phyloP scores from a whole-genome alignment of 2,113 vertebrate genomes.

The Falcunculus frontatus region DNA sequence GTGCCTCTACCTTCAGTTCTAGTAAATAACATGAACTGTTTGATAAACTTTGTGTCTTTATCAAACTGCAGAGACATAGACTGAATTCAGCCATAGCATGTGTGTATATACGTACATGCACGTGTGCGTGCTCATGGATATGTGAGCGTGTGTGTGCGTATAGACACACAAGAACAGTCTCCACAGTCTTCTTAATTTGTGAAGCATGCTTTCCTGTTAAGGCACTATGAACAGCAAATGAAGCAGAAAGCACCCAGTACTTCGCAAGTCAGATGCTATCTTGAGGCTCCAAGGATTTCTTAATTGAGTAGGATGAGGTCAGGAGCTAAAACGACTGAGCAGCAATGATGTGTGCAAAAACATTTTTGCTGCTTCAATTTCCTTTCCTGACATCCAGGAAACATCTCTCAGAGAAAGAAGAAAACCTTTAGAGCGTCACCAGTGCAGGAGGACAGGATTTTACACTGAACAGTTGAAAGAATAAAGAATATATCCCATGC shows the following conservation, averaged over 20 bases:
- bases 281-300: conserved; percentile 25
- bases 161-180: not conserved
- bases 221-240: not conserved
- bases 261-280: not conserved
- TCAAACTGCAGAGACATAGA: not conserved
- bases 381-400: not conserved
- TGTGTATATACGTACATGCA: accelerated
- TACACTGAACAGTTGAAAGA: not conserved
- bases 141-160: accelerated
- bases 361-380: not conserved
- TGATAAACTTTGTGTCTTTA: not conserved
- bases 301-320: conserved; percentile 27
- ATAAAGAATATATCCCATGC: not conserved
- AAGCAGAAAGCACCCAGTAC: not conserved
- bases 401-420: not conserved
- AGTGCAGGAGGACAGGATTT: not conserved
- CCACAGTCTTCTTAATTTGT: not conserved
- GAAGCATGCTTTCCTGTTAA: not conserved
- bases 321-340: conserved; percentile 8
- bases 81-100: not conserved
- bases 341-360: not conserved
- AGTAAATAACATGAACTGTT: not conserved
- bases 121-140: accelerated
- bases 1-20: not conserved
- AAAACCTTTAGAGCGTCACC: not conserved